Percentiles rank a stretch among this genome's conserved stretches.
These are phyloP conservation scores for Chromoteleia sp. DNA, from an alignment of 2,888 invertebrate genomes.

Conservation along the genomic window DNA sequence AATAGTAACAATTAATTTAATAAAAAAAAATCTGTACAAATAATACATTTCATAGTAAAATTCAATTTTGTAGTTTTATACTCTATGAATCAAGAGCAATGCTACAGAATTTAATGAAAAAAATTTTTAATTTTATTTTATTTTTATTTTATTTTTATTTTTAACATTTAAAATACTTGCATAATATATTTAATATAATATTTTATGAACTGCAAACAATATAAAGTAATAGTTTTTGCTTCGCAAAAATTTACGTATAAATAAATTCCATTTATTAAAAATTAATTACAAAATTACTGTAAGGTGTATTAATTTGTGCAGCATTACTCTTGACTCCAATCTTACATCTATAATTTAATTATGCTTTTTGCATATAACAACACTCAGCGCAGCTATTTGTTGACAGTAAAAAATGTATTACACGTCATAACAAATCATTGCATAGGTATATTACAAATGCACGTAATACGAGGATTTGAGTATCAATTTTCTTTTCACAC, in stretches of 20 bases:
- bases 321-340: slow-evolving; percentile 29
- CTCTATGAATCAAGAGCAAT: slow-evolving; percentile 45
- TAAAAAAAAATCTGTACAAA: slow-evolving; percentile 68
- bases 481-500: slow-evolving; percentile 35
- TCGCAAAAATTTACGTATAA: background rate
- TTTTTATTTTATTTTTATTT: background rate
- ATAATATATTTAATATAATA: background rate
- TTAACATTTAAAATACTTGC: background rate
- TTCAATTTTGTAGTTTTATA: slow-evolving; percentile 48
- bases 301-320: slow-evolving; percentile 14
- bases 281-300: no score
- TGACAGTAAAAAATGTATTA: slow-evolving; percentile 56
- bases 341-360: slow-evolving; percentile 63
- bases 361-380: slow-evolving; percentile 64
- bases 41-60: slow-evolving; percentile 63
- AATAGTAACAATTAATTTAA: slow-evolving; percentile 68
- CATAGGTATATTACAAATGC: slow-evolving; percentile 56
- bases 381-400: slow-evolving; percentile 57
- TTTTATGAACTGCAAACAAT: no score
- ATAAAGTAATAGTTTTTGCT: no score
- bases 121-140: slow-evolving; percentile 4
- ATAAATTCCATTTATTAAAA: background rate
- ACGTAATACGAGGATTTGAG: slow-evolving; percentile 35
- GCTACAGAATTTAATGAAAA: slow-evolving; percentile 22
- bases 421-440: slow-evolving; percentile 49